Conservation (phyloP, 1,140 invertebrate genomes). For the Pinna nobilis region DNA sequence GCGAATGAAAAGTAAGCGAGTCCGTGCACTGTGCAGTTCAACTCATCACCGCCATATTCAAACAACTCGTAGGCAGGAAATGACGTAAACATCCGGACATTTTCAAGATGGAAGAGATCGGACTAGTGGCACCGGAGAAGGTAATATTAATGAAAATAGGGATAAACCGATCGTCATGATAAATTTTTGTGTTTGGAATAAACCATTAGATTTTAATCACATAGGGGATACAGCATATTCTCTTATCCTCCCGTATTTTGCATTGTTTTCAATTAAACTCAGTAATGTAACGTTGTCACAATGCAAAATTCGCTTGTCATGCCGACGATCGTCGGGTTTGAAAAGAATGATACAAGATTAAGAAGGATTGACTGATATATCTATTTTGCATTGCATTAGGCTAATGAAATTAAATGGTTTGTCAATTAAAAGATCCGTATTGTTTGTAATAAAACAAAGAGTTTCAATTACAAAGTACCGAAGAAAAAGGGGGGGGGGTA, state of each 20-base stretch:
- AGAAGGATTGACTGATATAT: no score
- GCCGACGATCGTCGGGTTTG: no score
- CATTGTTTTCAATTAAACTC: neutral
- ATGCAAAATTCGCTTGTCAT: no score
- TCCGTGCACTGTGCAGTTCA: neutral
- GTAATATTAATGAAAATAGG: constrained; percentile 56
- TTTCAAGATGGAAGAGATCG: constrained; percentile 82
- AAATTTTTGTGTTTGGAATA: constrained; percentile 5
- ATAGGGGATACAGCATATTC: neutral
- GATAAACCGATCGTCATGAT: constrained; percentile 22
- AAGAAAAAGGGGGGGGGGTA: no score
- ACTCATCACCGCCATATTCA: constrained; percentile 41
- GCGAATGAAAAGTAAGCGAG: neutral
- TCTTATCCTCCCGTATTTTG: neutral
- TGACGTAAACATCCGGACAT: constrained; percentile 31
- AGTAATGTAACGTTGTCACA: no score
- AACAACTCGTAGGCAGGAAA: constrained; percentile 53
- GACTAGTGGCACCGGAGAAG: constrained; percentile 82
- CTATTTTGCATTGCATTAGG: no score
- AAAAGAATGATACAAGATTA: no score
- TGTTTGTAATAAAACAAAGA: no score
- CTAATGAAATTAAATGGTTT: no score
- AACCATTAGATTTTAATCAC: neutral
- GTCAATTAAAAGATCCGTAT: no score
- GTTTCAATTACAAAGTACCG: no score